Conservation (phyloP, 1,140 invertebrate genomes). For the Cotesia typhae region DNA sequence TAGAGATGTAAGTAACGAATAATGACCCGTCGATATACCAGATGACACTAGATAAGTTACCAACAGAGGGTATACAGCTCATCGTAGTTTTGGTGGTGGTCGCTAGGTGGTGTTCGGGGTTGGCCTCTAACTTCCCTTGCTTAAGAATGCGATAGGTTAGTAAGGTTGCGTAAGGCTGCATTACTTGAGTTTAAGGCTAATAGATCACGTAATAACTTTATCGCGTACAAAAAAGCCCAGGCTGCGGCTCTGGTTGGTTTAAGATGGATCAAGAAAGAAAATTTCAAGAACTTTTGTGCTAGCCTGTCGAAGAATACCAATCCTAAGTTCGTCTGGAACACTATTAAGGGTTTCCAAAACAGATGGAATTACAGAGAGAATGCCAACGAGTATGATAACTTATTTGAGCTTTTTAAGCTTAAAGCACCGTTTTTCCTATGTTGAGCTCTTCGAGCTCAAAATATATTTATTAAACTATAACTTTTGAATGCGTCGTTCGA, state of each 20-base stretch:
- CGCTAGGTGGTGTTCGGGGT: too few relatives aligned
- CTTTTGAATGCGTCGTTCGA: too few relatives aligned
- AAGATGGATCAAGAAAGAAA: constrained; percentile 7
- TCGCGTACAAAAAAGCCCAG: constrained; percentile 13
- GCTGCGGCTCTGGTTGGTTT: background rate
- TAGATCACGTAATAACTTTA: background rate
- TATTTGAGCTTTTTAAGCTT: too few relatives aligned
- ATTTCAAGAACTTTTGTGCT: constrained; percentile 9
- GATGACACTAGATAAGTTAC: too few relatives aligned
- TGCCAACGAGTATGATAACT: constrained; percentile 1
- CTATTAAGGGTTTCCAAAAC: constrained; percentile 14
- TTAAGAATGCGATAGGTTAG: constrained; percentile 16
- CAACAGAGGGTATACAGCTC: too few relatives aligned
- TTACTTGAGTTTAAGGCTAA: background rate
- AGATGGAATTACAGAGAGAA: constrained; percentile 15
- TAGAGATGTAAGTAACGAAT: too few relatives aligned
- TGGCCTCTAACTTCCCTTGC: too few relatives aligned
- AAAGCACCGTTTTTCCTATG: too few relatives aligned
- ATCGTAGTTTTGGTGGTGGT: too few relatives aligned
- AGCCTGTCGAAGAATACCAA: background rate
- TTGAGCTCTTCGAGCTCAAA: too few relatives aligned
- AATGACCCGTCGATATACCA: too few relatives aligned
- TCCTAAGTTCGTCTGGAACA: constrained; percentile 15
- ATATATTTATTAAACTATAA: too few relatives aligned
- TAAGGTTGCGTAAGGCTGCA: constrained; percentile 6